Base-by-base conservation (phyloP, 2,113 vertebrate genomes). In the Pteruthius melanotis region DNA sequence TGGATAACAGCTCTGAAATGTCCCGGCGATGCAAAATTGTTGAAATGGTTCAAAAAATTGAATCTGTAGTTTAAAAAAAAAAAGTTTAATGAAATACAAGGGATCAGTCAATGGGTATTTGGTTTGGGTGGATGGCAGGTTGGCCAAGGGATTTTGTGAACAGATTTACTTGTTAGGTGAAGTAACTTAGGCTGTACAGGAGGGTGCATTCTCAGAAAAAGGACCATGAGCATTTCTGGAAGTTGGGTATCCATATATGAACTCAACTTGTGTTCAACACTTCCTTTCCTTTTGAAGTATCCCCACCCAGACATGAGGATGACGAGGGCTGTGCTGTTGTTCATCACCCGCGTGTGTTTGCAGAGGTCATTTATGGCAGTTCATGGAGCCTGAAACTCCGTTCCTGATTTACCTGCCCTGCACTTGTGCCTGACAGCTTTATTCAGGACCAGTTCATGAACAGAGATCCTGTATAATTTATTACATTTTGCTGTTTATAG, bases 241-340 rank as follows among this genome's bases (percentile, higher is more conserved):
- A 27, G 63, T 11, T 1, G 7, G 9, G 13, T 13, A 19, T 72
- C 53, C 14, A 1, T 13, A 0, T 19, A 17, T 0, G 2, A 54
- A 30, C 23, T 82, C 40, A 75, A 28, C 44, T 74, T 11, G 2
- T 0, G 1, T 33, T 59, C 30, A 23, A 5, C 53, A 57, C 71
- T 33, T 39, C 26, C 77, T 45, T 52, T 53, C 10, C 19, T 86
- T 91, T 64, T 53, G 26, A 31, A 39, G 13, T 27, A 5, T 15
- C 28, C 31, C 27, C 17, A 1, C 1, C 1, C 2, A 40, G 66
- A 47, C 7, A 10, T 68, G 57, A 5, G 18, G 47, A 15, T 42
- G 28, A 27, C 13, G 22, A 77, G 52, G 16, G 22, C 44, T 31
- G 21, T 74, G 52, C 13, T 57, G 24, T 19, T 35, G 15, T 24